A percentile compares a stretch with the other conserved stretches of the same genome.
Evolutionary conservation across 2,797 vertebrate species (phyloP).

Genomic region (Chanos chanos): DNA sequence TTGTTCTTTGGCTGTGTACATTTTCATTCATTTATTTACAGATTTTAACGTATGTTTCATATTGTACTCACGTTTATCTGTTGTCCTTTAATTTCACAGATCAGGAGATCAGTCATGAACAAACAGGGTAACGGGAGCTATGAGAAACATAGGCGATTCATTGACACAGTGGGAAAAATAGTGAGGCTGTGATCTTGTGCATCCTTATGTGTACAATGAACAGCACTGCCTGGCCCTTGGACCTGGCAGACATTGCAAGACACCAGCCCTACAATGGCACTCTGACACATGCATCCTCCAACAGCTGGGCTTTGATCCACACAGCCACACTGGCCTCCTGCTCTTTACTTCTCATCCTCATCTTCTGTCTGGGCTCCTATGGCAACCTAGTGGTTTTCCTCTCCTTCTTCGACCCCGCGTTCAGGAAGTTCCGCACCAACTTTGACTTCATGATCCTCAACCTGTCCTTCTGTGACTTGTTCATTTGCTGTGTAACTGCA

Average conservation of each 20-base stretch:
- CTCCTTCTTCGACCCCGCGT: conserved; percentile 94
- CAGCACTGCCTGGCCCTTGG: conserved; percentile 68
- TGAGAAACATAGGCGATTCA: conserved; percentile 15
- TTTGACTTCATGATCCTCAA: conserved; percentile 98
- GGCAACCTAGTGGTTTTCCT: conserved; percentile 94
- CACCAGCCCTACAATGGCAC: conserved; percentile 63
- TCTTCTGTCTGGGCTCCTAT: conserved; percentile 93
- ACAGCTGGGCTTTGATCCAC: conserved; percentile 78
- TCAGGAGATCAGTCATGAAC: conserved; percentile 8
- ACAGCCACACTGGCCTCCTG: conserved; percentile 84
- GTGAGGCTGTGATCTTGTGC: conserved; percentile 46
- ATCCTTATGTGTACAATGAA: conserved; percentile 76
- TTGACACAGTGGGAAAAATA: conserved; percentile 42
- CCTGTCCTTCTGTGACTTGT: conserved; percentile 94
- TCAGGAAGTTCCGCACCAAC: conserved; percentile 94
- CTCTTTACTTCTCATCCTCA: conserved; percentile 80
- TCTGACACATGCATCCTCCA: conserved; percentile 46
- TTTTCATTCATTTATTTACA: no score
- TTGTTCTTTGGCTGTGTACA: no score
- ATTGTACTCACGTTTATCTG: no score
- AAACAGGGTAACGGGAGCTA: neutral
- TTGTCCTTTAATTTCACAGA: no score
- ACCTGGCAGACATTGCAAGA: conserved; percentile 65
- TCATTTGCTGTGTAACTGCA: conserved; percentile 88
- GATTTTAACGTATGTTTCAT: no score